Conservation (phyloP, 2,888 invertebrate genomes). For the Therioaphis trifolii region DNA sequence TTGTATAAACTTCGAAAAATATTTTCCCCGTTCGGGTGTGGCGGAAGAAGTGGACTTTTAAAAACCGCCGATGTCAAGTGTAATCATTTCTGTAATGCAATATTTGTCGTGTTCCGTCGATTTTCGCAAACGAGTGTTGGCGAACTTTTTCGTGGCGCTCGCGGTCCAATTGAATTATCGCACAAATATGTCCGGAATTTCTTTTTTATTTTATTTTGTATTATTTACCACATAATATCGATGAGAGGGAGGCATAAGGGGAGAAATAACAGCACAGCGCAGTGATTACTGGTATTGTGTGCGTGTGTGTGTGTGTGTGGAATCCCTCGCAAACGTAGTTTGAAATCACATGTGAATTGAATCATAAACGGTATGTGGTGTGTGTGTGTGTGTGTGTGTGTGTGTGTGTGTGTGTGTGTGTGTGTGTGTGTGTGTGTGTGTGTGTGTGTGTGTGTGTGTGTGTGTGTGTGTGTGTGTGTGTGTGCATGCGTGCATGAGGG, state of each 20-base stretch:
- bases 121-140: slow-evolving; percentile 40
- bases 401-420: too few species aligned
- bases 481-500: background rate
- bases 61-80: slow-evolving; percentile 46
- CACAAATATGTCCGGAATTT: background rate
- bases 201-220: background rate
- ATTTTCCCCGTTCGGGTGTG: background rate
- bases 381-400: too few species aligned
- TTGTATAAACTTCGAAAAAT: slow-evolving; percentile 28
- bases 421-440: too few species aligned
- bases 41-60: slow-evolving; percentile 3
- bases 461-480: too few species aligned
- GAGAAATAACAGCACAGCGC: too few species aligned
- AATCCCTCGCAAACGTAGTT: too few species aligned
- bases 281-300: slow-evolving; percentile 19
- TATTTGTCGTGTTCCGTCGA: slow-evolving; percentile 35
- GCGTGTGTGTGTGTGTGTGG: background rate
- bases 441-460: too few species aligned
- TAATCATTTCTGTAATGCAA: slow-evolving; percentile 48
- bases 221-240: background rate
- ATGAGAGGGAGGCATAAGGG: too few species aligned
- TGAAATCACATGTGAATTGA: too few species aligned
- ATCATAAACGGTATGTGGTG: too few species aligned
- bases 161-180: slow-evolving; percentile 22
- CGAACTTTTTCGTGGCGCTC: slow-evolving; percentile 27